phyloP scores from a whole-genome alignment of 35 echinoderm and acorn worm genomes.

The Ptychodera flava region DNA sequence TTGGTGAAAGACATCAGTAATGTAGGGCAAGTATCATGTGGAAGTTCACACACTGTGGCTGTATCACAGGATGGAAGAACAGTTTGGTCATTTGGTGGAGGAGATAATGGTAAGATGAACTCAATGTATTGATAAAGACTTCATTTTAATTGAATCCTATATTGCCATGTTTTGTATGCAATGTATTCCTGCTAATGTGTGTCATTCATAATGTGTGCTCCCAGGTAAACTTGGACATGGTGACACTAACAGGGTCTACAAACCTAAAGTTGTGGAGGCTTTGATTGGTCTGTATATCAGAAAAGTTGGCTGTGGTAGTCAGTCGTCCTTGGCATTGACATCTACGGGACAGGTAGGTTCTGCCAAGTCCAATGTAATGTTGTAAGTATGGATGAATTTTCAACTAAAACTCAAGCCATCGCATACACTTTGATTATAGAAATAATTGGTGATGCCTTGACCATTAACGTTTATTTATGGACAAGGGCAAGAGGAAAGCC shows the following conservation, averaged over 20 bases:
- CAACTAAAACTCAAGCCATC: no score
- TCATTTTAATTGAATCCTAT: no score
- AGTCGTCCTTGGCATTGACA: conserved; percentile 88
- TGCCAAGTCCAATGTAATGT: not conserved
- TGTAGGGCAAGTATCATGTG: conserved; percentile 90
- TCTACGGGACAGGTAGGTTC: conserved; percentile 89
- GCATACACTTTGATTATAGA: no score
- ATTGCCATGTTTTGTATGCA: no score
- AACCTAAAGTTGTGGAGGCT: conserved; percentile 93
- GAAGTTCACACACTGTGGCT: conserved; percentile 92
- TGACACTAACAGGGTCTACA: conserved; percentile 95
- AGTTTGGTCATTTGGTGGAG: conserved; percentile 97
- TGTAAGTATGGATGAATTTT: not conserved
- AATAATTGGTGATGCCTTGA: no score
- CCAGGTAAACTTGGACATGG: conserved; percentile 96
- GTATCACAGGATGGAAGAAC: conserved; percentile 93
- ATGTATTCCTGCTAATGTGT: no score
- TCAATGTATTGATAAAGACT: not conserved
- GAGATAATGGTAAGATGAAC: conserved; percentile 77
- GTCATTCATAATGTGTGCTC: no score
- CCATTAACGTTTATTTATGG: no score
- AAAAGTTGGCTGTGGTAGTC: conserved; percentile 92
- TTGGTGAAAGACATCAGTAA: conserved; percentile 92
- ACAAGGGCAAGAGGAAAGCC: no score
- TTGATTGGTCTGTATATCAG: conserved; percentile 87